Percentiles rank a stretch among this genome's conserved stretches.
Conservation (phyloP, 2,888 invertebrate species). For the Leptinotarsa peninsularis region DNA sequence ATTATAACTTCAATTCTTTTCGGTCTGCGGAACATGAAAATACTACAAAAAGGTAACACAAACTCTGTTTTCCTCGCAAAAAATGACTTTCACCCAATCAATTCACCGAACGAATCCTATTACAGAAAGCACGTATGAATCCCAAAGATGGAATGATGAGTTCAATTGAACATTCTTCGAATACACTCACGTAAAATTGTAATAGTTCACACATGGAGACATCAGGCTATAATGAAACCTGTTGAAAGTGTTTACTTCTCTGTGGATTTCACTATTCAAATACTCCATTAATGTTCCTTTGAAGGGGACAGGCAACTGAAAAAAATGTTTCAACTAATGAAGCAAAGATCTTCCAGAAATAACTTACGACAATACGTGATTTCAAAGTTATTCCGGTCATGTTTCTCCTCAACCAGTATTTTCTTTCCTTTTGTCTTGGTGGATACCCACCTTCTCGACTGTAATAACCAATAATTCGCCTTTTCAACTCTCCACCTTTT, state of each 20-base stretch:
- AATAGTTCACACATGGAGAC: conserved; percentile 53
- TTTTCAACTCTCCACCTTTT: conserved; percentile 50
- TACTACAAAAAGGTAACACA: too few species aligned
- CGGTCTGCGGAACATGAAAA: too few species aligned
- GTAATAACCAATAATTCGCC: conserved; percentile 47
- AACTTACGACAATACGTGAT: conserved; percentile 54
- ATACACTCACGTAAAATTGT: conserved; percentile 57
- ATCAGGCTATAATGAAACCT: conserved; percentile 56
- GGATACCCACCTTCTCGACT: conserved; percentile 43
- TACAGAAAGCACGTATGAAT: conserved; percentile 40
- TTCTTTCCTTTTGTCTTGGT: conserved; percentile 32
- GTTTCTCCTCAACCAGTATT: conserved; percentile 55
- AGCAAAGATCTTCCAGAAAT: conserved; percentile 7
- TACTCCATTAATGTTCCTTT: conserved; percentile 54
- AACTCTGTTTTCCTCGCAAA: too few species aligned
- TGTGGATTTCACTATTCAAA: conserved; percentile 51
- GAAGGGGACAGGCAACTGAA: conserved; percentile 56
- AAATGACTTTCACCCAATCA: too few species aligned
- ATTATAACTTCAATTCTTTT: too few species aligned
- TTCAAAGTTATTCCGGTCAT: conserved; percentile 56
- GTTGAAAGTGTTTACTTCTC: conserved; percentile 57
- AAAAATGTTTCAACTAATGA: conserved; percentile 26
- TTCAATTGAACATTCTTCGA: conserved; percentile 50
- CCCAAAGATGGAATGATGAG: conserved; percentile 65
- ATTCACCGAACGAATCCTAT: conserved; percentile 43